Evolutionary conservation across 2,113 vertebrate species (phyloP).

Genomic region (Psephotus haematonotus): DNA sequence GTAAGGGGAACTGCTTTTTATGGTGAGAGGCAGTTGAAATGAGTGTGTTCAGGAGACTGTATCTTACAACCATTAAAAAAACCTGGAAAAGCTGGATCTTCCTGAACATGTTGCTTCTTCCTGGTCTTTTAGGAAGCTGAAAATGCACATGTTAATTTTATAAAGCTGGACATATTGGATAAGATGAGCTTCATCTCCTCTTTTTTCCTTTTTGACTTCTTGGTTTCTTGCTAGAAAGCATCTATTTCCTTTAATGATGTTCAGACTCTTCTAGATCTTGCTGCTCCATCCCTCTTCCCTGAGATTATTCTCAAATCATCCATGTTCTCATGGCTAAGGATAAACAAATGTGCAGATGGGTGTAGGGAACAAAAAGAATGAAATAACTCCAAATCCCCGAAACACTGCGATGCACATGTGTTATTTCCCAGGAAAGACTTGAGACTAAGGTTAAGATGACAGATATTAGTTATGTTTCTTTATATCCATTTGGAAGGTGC

Average conservation of each 20-base stretch:
- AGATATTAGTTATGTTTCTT: neutral
- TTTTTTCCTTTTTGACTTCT: neutral
- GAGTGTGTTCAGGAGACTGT: neutral
- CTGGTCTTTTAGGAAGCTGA: neutral
- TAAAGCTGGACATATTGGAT: neutral
- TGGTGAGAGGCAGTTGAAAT: neutral
- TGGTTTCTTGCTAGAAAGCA: neutral
- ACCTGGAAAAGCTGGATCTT: neutral
- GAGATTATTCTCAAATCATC: slow-evolving; percentile 8
- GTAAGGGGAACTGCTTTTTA: neutral
- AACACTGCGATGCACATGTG: neutral
- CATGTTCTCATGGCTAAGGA: slow-evolving; percentile 1
- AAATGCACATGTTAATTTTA: neutral
- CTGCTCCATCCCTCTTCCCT: neutral
- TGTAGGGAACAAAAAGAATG: neutral
- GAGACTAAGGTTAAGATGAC: neutral
- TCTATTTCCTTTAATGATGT: slow-evolving; percentile 1
- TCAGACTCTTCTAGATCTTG: neutral
- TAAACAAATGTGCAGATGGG: slow-evolving; percentile 8
- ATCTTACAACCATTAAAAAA: neutral
- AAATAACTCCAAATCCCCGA: neutral
- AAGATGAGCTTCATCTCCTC: neutral
- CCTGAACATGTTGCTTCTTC: neutral
- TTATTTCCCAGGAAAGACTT: neutral
- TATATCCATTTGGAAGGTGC: neutral